Conservation (phyloP, 2,888 invertebrate genomes). For the Caenorhabditis sinica region DNA sequence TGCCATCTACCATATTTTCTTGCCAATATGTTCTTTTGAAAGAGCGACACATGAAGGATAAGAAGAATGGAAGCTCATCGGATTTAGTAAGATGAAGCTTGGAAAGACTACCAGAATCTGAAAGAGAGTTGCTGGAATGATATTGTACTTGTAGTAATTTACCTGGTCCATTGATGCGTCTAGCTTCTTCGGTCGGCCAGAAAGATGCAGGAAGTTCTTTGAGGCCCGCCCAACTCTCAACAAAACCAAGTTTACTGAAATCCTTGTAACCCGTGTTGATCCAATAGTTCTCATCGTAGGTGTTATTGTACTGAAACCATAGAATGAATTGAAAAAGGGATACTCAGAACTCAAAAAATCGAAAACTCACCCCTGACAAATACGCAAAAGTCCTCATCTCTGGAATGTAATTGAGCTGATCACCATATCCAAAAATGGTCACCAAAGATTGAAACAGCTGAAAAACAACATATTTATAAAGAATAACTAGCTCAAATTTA, state of each 20-base stretch:
- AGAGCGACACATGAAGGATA: slow-evolving; percentile 77
- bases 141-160: background rate
- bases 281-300: slow-evolving; percentile 76
- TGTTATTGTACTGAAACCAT: slow-evolving; percentile 77
- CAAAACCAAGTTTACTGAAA: slow-evolving; percentile 70
- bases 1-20: slow-evolving; percentile 62
- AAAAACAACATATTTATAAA: background rate
- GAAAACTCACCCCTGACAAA: slow-evolving; percentile 62
- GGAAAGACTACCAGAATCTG: slow-evolving; percentile 73
- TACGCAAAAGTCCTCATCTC: slow-evolving; percentile 72
- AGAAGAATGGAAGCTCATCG: slow-evolving; percentile 69
- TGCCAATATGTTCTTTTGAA: slow-evolving; percentile 64
- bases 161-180: slow-evolving; percentile 75
- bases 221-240: slow-evolving; percentile 70
- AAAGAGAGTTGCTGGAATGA: no score
- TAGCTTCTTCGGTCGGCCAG: slow-evolving; percentile 68
- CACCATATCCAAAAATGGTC: slow-evolving; percentile 27
- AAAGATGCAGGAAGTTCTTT: slow-evolving; percentile 66
- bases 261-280: slow-evolving; percentile 77
- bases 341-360: no score
- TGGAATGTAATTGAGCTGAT: slow-evolving; percentile 65
- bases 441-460: slow-evolving; percentile 28
- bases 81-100: slow-evolving; percentile 54
- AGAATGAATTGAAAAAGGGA: background rate
- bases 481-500: background rate